Conservation (phyloP, 1,140 invertebrate genomes). For the Venturia canescens region DNA sequence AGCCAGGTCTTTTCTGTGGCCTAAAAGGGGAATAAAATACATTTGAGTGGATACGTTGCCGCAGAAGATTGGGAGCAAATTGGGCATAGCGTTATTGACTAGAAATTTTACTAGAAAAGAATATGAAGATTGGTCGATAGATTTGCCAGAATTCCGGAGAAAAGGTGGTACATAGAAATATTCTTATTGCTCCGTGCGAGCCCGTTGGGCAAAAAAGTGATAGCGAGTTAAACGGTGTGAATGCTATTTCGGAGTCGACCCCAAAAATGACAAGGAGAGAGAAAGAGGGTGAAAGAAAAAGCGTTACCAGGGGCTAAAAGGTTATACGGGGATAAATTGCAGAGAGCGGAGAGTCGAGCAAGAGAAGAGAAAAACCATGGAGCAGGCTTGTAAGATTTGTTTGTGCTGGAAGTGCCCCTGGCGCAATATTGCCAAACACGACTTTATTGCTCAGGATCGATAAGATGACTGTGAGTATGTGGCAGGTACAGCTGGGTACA, state of each 20-base stretch:
- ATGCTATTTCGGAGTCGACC: constrained; percentile 29
- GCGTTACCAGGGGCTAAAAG: background rate
- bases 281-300: background rate
- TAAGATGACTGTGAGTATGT: constrained; percentile 18
- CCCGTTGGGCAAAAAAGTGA: too few relatives aligned
- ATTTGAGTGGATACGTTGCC: too few relatives aligned
- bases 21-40: too few relatives aligned
- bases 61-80: too few relatives aligned
- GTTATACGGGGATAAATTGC: background rate
- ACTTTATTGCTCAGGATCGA: constrained; percentile 39
- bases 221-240: background rate
- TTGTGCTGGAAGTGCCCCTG: constrained; percentile 34
- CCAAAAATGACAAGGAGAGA: background rate
- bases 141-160: too few relatives aligned
- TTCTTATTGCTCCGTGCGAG: too few relatives aligned
- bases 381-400: constrained; percentile 38
- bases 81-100: too few relatives aligned
- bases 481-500: background rate
- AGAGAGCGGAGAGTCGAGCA: background rate
- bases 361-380: constrained; percentile 21
- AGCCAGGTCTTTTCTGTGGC: too few relatives aligned
- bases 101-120: too few relatives aligned
- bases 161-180: too few relatives aligned
- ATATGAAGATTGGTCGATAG: too few relatives aligned
- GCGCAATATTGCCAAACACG: constrained; percentile 39